phyloP scores from a whole-genome alignment of 1,140 invertebrate species.

The Trachelipus rathkii region DNA sequence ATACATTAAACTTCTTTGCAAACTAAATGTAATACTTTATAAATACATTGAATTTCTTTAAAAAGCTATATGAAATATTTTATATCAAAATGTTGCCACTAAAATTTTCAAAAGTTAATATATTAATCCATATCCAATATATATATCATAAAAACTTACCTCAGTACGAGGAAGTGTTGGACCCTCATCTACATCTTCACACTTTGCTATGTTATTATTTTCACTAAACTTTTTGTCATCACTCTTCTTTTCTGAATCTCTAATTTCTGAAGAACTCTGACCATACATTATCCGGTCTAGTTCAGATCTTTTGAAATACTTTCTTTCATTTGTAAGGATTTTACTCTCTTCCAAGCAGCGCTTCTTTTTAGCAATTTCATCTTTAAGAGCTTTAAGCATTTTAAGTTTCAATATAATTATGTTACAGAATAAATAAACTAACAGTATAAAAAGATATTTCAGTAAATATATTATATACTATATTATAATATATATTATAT shows the following conservation, averaged over 20 bases:
- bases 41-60: too few relatives aligned
- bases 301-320: not conserved
- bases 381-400: not conserved
- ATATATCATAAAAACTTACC: too few relatives aligned
- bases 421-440: too few relatives aligned
- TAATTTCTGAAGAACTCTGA: not conserved
- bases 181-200: not conserved
- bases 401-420: not conserved
- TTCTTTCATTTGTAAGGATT: not conserved
- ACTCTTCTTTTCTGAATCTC: not conserved
- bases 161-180: not conserved
- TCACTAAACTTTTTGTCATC: not conserved
- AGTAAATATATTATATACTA: too few relatives aligned
- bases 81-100: too few relatives aligned
- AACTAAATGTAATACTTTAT: too few relatives aligned
- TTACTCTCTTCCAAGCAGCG: not conserved
- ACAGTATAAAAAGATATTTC: too few relatives aligned
- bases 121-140: too few relatives aligned
- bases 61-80: too few relatives aligned
- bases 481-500: too few relatives aligned
- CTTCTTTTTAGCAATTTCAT: not conserved
- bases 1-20: too few relatives aligned
- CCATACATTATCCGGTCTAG: not conserved
- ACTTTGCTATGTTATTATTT: not conserved
- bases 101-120: too few relatives aligned